Evolutionary conservation across 2,888 invertebrate species (phyloP).

Genomic region (Oscheius myriophilus): DNA sequence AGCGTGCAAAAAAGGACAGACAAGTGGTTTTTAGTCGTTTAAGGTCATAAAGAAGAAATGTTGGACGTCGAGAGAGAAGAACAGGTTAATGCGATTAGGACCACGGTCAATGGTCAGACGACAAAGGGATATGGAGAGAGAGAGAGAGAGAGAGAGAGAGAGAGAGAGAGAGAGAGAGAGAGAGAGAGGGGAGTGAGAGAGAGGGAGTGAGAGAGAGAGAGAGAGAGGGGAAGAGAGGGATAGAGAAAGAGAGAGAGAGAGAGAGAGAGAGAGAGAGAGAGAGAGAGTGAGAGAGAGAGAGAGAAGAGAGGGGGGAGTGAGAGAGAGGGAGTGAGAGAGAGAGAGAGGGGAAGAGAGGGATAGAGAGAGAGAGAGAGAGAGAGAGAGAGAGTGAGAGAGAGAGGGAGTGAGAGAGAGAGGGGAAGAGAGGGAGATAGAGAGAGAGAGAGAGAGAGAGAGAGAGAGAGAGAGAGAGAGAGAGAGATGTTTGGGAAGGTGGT

Average conservation of each 20-base stretch:
- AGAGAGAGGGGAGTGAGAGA: not conserved
- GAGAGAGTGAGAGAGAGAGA: not conserved
- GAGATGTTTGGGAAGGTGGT: not conserved
- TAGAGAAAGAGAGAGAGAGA: not conserved
- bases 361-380: not conserved
- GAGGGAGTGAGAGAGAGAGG: not conserved
- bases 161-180: not conserved
- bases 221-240: not conserved
- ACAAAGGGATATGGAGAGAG: not conserved
- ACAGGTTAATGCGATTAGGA: constrained; percentile 1
- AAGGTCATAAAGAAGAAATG: constrained; percentile 9
- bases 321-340: constrained; percentile 1
- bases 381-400: not conserved
- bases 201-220: constrained; percentile 5
- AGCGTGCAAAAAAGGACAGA: not conserved
- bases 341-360: not conserved
- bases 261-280: not conserved
- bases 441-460: not conserved
- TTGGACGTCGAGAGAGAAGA: not conserved
- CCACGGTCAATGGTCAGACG: not conserved
- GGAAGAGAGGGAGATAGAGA: not conserved
- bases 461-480: constrained; percentile 2
- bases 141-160: constrained; percentile 2
- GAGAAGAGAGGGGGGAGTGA: not conserved
- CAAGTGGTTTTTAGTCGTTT: not conserved